phyloP scores from a whole-genome alignment of 2,888 invertebrate genomes.

The Cinara cedri region DNA sequence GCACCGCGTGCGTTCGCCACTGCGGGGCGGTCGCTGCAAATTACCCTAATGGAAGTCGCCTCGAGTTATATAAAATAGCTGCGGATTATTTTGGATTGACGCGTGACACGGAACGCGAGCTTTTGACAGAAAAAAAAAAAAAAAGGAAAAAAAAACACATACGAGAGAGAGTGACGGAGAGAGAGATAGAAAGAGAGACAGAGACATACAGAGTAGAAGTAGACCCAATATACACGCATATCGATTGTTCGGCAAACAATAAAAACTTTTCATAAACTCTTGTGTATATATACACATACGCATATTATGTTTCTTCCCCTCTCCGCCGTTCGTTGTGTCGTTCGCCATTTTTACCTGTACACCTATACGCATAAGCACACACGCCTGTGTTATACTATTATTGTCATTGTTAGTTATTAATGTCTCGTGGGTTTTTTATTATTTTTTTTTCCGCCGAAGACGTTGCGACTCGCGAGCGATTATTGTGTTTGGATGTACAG shows the following conservation, averaged over 20 bases:
- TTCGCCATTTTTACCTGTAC: not conserved
- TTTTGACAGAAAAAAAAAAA: not conserved
- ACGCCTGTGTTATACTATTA: not conserved
- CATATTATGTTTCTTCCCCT: too few species aligned
- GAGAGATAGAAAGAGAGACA: not conserved
- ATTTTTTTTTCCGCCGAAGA: slow-evolving; percentile 6
- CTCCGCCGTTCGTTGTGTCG: too few species aligned
- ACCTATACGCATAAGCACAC: too few species aligned
- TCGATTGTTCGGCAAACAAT: slow-evolving; percentile 42
- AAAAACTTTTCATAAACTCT: slow-evolving; percentile 12
- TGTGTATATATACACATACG: not conserved
- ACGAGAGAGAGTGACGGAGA: too few species aligned
- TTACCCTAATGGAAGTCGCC: slow-evolving; percentile 24
- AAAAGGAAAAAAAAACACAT: not conserved
- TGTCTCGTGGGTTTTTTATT: too few species aligned
- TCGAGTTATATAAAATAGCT: not conserved
- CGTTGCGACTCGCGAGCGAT: not conserved
- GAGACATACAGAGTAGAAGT: too few species aligned
- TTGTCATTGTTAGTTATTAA: slow-evolving; percentile 13
- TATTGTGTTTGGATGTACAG: too few species aligned
- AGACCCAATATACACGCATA: slow-evolving; percentile 16
- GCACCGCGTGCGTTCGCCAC: too few species aligned
- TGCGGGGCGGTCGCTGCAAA: not conserved
- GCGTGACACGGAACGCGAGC: not conserved
- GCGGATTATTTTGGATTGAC: slow-evolving; percentile 6